These are phyloP conservation scores for Pollenia griseotomentosa DNA, from an alignment of 2,888 invertebrate species.

Conservation along the genomic window DNA sequence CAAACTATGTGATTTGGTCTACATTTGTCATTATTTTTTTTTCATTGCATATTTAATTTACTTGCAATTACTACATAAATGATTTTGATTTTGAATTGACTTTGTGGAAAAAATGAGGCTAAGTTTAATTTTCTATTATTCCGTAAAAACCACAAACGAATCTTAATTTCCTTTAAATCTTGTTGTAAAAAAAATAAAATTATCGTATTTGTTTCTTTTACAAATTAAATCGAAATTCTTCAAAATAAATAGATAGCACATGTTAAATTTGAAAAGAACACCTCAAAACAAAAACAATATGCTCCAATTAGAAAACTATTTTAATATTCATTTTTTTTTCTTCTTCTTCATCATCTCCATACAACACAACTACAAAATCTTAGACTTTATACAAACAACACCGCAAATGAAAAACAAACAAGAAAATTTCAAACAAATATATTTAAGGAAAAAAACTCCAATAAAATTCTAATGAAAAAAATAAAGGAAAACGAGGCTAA, in stretches of 20 bases:
- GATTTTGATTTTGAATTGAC: too few relatives aligned
- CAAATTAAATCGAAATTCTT: slow-evolving; percentile 1
- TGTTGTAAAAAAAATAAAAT: too few relatives aligned
- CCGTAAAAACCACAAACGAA: background rate
- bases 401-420: slow-evolving; percentile 38
- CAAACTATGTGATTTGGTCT: too few relatives aligned
- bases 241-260: too few relatives aligned
- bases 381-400: slow-evolving; percentile 47
- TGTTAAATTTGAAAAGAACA: too few relatives aligned
- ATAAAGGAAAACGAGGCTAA: slow-evolving; percentile 44
- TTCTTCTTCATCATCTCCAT: background rate
- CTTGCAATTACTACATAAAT: too few relatives aligned
- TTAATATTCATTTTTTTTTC: slow-evolving; percentile 18
- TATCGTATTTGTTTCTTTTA: background rate
- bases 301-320: slow-evolving; percentile 36
- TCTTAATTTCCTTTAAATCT: background rate
- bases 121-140: too few relatives aligned
- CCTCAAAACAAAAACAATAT: background rate
- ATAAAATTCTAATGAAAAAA: slow-evolving; percentile 48
- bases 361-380: slow-evolving; percentile 6
- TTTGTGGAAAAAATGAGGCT: too few relatives aligned
- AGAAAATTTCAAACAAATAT: slow-evolving; percentile 45
- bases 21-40: too few relatives aligned
- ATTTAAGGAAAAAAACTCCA: slow-evolving; percentile 56
- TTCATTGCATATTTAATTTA: too few relatives aligned